phyloP scores from a whole-genome alignment of 2,113 vertebrate genomes.

The Ovis canadensis region DNA sequence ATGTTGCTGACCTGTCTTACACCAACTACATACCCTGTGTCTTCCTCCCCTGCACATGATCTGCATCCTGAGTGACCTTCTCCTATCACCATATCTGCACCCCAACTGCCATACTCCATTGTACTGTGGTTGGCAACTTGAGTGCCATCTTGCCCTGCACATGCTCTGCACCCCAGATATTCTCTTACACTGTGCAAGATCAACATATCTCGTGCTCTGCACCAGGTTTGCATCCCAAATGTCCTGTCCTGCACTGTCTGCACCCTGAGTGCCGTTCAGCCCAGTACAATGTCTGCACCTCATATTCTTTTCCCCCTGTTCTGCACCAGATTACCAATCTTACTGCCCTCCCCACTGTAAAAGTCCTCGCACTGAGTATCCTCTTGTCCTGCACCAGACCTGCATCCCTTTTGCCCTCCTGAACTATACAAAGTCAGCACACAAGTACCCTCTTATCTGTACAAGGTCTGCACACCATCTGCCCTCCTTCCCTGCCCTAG shows the following conservation, averaged over 20 bases:
- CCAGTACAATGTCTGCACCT: not conserved
- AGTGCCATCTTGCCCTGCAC: not conserved
- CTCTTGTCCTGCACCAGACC: not conserved
- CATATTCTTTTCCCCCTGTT: not conserved
- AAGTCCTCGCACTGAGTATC: not conserved
- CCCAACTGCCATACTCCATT: not conserved
- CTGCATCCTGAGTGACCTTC: not conserved
- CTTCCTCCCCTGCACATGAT: not conserved
- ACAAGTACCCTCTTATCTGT: not conserved
- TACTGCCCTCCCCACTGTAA: not conserved
- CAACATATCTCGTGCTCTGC: accelerated
- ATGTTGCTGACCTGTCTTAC: not conserved
- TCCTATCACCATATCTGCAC: not conserved
- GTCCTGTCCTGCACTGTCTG: not conserved
- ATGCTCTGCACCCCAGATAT: not conserved
- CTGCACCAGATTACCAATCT: not conserved
- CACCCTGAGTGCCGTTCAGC: not conserved
- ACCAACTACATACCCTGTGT: not conserved
- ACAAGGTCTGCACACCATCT: not conserved
- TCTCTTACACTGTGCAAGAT: not conserved
- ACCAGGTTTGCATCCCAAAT: not conserved
- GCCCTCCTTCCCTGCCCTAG: not conserved
- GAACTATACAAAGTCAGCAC: not conserved
- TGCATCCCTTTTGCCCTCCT: not conserved
- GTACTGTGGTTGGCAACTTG: not conserved